Conservation (phyloP, 2,888 invertebrate genomes). For the Anoplius nigerrimus region DNA sequence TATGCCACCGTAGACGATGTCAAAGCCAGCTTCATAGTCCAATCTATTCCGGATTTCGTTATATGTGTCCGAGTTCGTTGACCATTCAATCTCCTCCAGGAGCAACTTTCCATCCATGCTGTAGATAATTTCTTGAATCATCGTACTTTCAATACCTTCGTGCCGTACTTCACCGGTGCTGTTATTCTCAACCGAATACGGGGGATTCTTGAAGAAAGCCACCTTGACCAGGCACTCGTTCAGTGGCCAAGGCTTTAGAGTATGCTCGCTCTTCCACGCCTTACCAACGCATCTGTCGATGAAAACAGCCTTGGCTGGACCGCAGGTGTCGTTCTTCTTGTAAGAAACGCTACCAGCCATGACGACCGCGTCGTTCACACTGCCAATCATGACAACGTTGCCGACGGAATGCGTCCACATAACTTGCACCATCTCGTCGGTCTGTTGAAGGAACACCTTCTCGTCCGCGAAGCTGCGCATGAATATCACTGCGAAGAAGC, state of each 20-base stretch:
- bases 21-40: conserved; percentile 20
- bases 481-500: conserved; percentile 49
- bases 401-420: conserved; percentile 51
- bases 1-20: conserved; percentile 57
- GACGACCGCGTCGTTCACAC: conserved; percentile 33
- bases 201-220: conserved; percentile 48
- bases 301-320: conserved; percentile 44
- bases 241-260: conserved; percentile 20
- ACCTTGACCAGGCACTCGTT: conserved; percentile 44
- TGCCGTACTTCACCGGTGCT: background rate
- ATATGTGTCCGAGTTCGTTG: too few relatives aligned
- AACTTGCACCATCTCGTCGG: conserved; percentile 23
- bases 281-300: conserved; percentile 43
- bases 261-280: conserved; percentile 17
- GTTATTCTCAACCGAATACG: conserved; percentile 36
- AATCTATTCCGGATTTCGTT: conserved; percentile 1
- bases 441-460: conserved; percentile 49
- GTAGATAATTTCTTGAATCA: conserved; percentile 30
- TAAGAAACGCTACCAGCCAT: conserved; percentile 50
- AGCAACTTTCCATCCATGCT: background rate
- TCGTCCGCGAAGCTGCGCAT: conserved; percentile 34
- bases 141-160: conserved; percentile 33
- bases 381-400: conserved; percentile 48
- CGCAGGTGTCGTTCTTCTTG: conserved; percentile 21
- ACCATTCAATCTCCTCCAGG: too few relatives aligned